A percentile compares a stretch with the other conserved stretches of the same genome.
These are phyloP conservation scores for Brachypodius melanocephalos DNA, from an alignment of 2,113 vertebrate species.

Conservation along the genomic window DNA sequence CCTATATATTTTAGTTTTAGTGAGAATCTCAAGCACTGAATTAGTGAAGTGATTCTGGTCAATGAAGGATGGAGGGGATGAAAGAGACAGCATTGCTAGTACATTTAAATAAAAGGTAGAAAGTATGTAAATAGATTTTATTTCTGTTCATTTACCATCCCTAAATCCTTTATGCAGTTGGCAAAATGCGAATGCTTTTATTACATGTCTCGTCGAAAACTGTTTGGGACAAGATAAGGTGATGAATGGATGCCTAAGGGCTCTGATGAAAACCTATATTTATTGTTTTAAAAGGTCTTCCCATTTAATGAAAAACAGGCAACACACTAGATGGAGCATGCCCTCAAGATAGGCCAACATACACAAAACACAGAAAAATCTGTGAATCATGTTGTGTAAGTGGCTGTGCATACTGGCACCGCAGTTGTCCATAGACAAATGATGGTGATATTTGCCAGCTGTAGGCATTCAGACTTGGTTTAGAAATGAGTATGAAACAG, in stretches of 20 bases:
- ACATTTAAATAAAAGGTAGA: not conserved
- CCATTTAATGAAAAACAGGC: constrained; percentile 38
- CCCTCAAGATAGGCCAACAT: constrained; percentile 31
- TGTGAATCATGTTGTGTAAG: not conserved
- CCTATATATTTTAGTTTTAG: not conserved
- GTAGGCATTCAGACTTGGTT: not conserved
- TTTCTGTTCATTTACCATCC: not conserved
- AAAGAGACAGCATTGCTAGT: not conserved
- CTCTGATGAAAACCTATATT: constrained; percentile 28
- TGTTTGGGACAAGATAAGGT: constrained; percentile 26
- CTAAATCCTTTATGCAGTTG: not conserved
- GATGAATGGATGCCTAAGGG: constrained; percentile 19
- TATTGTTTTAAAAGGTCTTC: constrained; percentile 3
- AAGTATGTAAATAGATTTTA: not conserved
- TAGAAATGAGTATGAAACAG: not conserved
- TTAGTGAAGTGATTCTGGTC: not conserved
- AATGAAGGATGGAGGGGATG: not conserved
- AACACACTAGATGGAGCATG: constrained; percentile 37
- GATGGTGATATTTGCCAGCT: not conserved
- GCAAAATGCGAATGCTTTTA: not conserved
- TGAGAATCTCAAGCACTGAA: not conserved
- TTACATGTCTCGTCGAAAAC: not conserved
- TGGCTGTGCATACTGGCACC: constrained; percentile 3
- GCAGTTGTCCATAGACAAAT: not conserved
- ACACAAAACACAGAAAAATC: constrained; percentile 13